Percentiles rank a stretch among this genome's conserved stretches.
These are phyloP conservation scores for Pardosa pseudoannulata DNA, from an alignment of 2,888 invertebrate species.

Conservation along the genomic window DNA sequence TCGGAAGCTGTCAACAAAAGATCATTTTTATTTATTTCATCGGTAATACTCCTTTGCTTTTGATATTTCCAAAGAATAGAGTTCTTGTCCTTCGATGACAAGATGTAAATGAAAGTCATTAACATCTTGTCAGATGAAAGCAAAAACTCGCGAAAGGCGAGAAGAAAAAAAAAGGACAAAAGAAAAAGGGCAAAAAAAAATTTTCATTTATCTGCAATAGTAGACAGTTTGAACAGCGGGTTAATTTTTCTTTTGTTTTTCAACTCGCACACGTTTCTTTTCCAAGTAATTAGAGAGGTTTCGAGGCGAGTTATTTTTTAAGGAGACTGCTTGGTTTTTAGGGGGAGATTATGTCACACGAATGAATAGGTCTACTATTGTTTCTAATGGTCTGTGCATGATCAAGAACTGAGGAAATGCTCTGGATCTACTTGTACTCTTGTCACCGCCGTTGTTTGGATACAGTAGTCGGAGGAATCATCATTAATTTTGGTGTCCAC, in stretches of 20 bases:
- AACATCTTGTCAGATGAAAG: conserved; percentile 20
- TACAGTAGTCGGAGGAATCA: too few species aligned
- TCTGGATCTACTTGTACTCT: too few species aligned
- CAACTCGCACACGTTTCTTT: conserved; percentile 14
- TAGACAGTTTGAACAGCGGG: not conserved
- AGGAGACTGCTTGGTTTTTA: not conserved
- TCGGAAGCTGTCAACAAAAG: not conserved
- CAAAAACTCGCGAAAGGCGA: not conserved
- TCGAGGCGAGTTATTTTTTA: not conserved
- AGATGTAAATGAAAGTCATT: conserved; percentile 52
- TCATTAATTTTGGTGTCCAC: too few species aligned
- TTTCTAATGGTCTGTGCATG: not conserved
- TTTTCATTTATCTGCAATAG: conserved; percentile 33
- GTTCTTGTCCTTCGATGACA: conserved; percentile 34
- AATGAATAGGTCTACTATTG: not conserved
- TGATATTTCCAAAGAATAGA: conserved; percentile 17
- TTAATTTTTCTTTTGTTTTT: conserved; percentile 11
- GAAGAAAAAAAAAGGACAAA: not conserved
- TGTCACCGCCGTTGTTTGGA: too few species aligned
- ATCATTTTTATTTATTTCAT: not conserved
- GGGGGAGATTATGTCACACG: not conserved
- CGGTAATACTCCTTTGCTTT: not conserved
- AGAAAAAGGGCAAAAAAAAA: not conserved
- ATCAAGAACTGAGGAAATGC: too few species aligned
- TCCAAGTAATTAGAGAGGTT: not conserved